Percentiles rank a stretch among this genome's conserved stretches.
These are phyloP conservation scores for Puntigrus tetrazona DNA, from an alignment of 2,113 vertebrate genomes.

Conservation along the genomic window DNA sequence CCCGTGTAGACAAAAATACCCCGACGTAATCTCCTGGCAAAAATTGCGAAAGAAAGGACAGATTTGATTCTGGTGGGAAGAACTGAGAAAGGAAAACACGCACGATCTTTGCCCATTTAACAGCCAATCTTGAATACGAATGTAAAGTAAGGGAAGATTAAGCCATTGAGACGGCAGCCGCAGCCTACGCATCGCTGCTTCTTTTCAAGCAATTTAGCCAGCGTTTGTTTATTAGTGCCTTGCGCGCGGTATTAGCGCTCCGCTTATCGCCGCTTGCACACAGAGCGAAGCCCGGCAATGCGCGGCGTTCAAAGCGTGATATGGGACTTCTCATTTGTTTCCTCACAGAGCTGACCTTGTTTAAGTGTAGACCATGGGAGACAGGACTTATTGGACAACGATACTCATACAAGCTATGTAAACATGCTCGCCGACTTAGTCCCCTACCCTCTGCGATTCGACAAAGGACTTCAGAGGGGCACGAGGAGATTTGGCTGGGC, in stretches of 20 bases:
- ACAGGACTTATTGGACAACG: constrained; percentile 74
- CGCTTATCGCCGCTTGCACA: constrained; percentile 72
- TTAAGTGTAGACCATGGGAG: constrained; percentile 75
- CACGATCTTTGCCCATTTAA: constrained; percentile 64
- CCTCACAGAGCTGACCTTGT: constrained; percentile 71
- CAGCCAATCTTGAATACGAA: constrained; percentile 76
- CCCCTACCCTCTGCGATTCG: constrained; percentile 65
- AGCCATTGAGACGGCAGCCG: constrained; percentile 71
- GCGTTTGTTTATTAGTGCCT: constrained; percentile 85
- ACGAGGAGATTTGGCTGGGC: constrained; percentile 70
- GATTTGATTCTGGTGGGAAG: constrained; percentile 45
- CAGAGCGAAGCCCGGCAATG: constrained; percentile 24
- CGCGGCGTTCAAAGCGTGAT: constrained; percentile 43
- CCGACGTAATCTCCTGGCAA: neutral
- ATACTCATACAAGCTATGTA: constrained; percentile 75
- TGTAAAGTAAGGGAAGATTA: constrained; percentile 76
- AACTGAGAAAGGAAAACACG: constrained; percentile 40
- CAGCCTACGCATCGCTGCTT: constrained; percentile 72
- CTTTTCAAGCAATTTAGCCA: constrained; percentile 80
- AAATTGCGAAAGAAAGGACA: constrained; percentile 15
- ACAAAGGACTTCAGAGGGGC: constrained; percentile 74
- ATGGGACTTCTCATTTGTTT: constrained; percentile 65
- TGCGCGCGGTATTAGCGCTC: constrained; percentile 72
- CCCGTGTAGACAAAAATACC: neutral
- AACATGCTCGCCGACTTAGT: constrained; percentile 72